Evolutionary conservation across 2,797 vertebrate genomes (phyloP).

Genomic region (Rhinophrynus dorsalis): DNA sequence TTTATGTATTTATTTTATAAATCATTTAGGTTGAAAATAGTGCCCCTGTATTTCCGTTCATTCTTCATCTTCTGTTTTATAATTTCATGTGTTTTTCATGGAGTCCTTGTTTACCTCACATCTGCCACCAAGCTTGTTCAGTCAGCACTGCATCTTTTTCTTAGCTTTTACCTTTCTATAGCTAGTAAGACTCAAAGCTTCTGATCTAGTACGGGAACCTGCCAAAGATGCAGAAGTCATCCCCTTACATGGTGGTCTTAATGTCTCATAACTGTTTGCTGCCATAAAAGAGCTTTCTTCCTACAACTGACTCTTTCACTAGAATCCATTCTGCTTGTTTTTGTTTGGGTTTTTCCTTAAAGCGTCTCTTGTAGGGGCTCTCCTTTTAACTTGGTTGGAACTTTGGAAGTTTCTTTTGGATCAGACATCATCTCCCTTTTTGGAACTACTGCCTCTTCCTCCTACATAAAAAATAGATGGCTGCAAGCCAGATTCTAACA

Average conservation of each 20-base stretch:
- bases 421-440: conserved; percentile 56
- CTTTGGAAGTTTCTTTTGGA: conserved; percentile 69
- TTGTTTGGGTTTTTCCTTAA: conserved; percentile 57
- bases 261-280: conserved; percentile 53
- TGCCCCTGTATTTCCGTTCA: neutral
- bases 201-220: conserved; percentile 26
- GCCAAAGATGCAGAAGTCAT: conserved; percentile 47
- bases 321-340: conserved; percentile 60
- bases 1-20: too few species aligned
- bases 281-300: conserved; percentile 55
- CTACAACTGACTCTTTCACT: conserved; percentile 63
- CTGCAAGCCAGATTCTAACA: conserved; percentile 60
- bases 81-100: neutral
- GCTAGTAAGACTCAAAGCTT: conserved; percentile 35
- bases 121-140: conserved; percentile 27
- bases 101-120: conserved; percentile 2
- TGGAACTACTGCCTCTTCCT: conserved; percentile 69
- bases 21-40: neutral
- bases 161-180: conserved; percentile 11
- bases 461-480: conserved; percentile 67
- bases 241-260: conserved; percentile 65
- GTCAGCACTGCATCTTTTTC: neutral
- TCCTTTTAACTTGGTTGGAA: conserved; percentile 73
- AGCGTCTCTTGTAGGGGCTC: conserved; percentile 67
- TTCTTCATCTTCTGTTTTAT: neutral